Percentiles rank a stretch among this genome's conserved stretches.
phyloP scores from a whole-genome alignment of 2,888 invertebrate species.

The Galerucella nymphaeae region DNA sequence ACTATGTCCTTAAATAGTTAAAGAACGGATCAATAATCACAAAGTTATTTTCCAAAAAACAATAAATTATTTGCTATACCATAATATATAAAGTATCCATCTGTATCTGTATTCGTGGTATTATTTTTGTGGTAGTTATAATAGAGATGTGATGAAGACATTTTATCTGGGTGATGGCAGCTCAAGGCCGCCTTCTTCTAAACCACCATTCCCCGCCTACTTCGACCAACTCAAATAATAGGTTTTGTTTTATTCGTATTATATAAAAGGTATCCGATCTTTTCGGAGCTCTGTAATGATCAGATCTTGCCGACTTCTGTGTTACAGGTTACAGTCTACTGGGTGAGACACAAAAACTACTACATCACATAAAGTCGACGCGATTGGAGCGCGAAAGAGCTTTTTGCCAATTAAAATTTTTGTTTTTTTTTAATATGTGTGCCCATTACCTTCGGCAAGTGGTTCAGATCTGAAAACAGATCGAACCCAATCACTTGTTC shows the following conservation, averaged over 20 bases:
- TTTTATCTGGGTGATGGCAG: constrained; percentile 59
- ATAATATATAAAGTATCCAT: background rate
- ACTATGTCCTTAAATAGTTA: too few species aligned
- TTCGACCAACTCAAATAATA: constrained; percentile 53
- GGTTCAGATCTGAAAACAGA: constrained; percentile 5
- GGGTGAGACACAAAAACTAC: constrained; percentile 27
- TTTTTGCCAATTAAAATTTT: constrained; percentile 18
- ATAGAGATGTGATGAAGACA: constrained; percentile 57
- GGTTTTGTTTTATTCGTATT: constrained; percentile 50
- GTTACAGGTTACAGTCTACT: constrained; percentile 43
- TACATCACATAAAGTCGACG: constrained; percentile 6
- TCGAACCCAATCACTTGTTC: background rate
- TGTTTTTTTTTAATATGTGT: constrained; percentile 6
- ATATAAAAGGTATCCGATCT: constrained; percentile 31
- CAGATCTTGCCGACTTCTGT: constrained; percentile 42
- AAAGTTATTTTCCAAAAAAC: background rate
- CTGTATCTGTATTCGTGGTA: background rate
- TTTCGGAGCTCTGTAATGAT: constrained; percentile 43
- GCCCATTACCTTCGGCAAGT: constrained; percentile 8
- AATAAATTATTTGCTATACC: background rate
- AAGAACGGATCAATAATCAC: background rate
- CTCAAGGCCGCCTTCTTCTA: constrained; percentile 58
- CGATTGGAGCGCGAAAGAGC: background rate
- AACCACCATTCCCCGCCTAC: constrained; percentile 37
- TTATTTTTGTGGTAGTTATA: constrained; percentile 19